These are phyloP conservation scores for Philopedon plagiatum DNA, from an alignment of 2,888 invertebrate species.

Conservation along the genomic window DNA sequence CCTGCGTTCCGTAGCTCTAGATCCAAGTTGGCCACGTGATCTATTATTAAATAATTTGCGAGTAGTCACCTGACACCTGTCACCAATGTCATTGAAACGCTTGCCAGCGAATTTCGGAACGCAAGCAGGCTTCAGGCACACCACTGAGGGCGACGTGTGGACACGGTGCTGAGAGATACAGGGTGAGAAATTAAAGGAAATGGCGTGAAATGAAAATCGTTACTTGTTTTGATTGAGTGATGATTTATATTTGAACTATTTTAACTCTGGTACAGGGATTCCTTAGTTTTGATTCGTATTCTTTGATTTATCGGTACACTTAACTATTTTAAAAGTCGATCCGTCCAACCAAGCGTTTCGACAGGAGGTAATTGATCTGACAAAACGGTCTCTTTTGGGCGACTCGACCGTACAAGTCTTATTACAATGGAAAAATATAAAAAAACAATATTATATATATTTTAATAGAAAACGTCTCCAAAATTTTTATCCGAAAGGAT, in stretches of 20 bases:
- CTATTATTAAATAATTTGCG: too few relatives aligned
- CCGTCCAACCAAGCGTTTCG: constrained; percentile 1
- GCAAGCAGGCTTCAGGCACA: too few relatives aligned
- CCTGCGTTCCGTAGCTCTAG: too few relatives aligned
- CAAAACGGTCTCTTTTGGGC: constrained; percentile 7
- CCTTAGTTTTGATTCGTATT: constrained; percentile 48
- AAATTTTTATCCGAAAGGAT: constrained; percentile 40
- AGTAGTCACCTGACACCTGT: too few relatives aligned
- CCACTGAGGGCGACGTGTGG: too few relatives aligned
- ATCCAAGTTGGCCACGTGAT: too few relatives aligned
- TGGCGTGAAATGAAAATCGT: not conserved
- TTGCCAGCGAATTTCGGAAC: too few relatives aligned
- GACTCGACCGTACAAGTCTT: constrained; percentile 38
- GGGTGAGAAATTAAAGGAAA: too few relatives aligned
- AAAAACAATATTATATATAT: constrained; percentile 35
- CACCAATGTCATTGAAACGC: too few relatives aligned
- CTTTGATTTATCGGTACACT: constrained; percentile 47
- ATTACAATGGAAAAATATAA: constrained; percentile 33
- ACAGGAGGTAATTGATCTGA: not conserved
- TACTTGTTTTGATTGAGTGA: constrained; percentile 26
- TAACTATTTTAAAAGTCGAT: constrained; percentile 32
- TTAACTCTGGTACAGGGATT: constrained; percentile 49
- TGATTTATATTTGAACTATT: constrained; percentile 45
- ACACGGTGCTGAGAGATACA: too few relatives aligned
- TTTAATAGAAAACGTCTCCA: constrained; percentile 42